phyloP scores from a whole-genome alignment of 2,113 vertebrate species.

The Oryzias woworae region DNA sequence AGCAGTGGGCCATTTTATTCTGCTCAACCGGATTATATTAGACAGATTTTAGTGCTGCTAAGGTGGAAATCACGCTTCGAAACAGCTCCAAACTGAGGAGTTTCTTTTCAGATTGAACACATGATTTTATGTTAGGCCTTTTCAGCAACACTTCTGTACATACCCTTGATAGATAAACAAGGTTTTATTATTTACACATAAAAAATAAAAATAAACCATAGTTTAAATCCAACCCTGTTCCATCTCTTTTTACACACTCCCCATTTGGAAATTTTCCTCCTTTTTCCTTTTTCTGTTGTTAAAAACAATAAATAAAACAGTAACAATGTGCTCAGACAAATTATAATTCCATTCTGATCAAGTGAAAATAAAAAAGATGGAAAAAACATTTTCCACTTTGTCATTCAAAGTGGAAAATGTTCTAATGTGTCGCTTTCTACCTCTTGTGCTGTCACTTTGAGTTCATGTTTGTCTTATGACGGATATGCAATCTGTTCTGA shows the following conservation, averaged over 20 bases:
- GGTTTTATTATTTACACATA: too few species aligned
- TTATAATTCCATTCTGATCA: too few species aligned
- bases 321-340: too few species aligned
- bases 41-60: too few species aligned
- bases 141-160: not conserved
- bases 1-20: too few species aligned
- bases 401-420: not conserved
- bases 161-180: not conserved
- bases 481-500: constrained; percentile 7
- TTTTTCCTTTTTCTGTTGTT: not conserved
- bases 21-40: too few species aligned
- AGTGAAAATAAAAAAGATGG: too few species aligned
- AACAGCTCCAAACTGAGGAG: too few species aligned
- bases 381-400: not conserved
- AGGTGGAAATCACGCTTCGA: too few species aligned
- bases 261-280: not conserved
- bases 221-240: not conserved
- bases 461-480: not conserved
- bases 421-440: not conserved
- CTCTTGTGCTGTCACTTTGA: not conserved
- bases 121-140: too few species aligned
- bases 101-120: too few species aligned
- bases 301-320: too few species aligned
- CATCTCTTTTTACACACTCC: not conserved
- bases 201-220: not conserved